These are phyloP conservation scores for Heliopora coerulea DNA, from an alignment of 92 coral and sea anemone genomes.

Conservation along the genomic window DNA sequence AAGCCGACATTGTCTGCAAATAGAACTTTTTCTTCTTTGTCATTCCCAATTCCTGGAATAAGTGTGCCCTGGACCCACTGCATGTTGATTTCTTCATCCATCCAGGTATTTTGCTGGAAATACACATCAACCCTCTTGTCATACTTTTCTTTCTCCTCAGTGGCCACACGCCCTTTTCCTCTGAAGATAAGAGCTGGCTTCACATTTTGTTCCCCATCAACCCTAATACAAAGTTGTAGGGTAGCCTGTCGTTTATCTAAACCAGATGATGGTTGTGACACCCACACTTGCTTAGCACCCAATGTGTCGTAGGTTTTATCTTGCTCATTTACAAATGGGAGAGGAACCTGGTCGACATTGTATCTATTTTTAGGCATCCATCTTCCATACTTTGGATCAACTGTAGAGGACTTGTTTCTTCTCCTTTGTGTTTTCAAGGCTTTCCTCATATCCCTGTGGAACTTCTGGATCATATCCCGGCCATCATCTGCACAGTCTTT, in stretches of 20 bases:
- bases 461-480: slow-evolving; percentile 38
- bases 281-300: slow-evolving; percentile 66
- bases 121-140: slow-evolving; percentile 50
- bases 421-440: slow-evolving; percentile 51
- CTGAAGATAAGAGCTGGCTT: slow-evolving; percentile 61
- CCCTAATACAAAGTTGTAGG: slow-evolving; percentile 57
- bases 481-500: slow-evolving; percentile 51
- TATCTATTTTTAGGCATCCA: slow-evolving; percentile 53
- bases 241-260: slow-evolving; percentile 62
- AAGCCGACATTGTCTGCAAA: slow-evolving; percentile 56
- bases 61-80: slow-evolving; percentile 48
- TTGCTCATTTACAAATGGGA: slow-evolving; percentile 59
- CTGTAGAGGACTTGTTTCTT: slow-evolving; percentile 32
- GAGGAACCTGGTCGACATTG: slow-evolving; percentile 61
- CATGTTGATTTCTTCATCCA: slow-evolving; percentile 41
- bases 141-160: slow-evolving; percentile 32
- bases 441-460: slow-evolving; percentile 50
- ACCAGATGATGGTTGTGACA: slow-evolving; percentile 55
- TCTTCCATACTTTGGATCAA: slow-evolving; percentile 55
- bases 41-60: slow-evolving; percentile 47
- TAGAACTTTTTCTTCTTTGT: slow-evolving; percentile 44
- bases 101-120: slow-evolving; percentile 53
- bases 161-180: slow-evolving; percentile 53
- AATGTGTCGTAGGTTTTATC: slow-evolving; percentile 55
- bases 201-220: slow-evolving; percentile 59